Base-by-base conservation (phyloP, 2,888 invertebrate genomes). In the Eurytoma californica region DNA sequence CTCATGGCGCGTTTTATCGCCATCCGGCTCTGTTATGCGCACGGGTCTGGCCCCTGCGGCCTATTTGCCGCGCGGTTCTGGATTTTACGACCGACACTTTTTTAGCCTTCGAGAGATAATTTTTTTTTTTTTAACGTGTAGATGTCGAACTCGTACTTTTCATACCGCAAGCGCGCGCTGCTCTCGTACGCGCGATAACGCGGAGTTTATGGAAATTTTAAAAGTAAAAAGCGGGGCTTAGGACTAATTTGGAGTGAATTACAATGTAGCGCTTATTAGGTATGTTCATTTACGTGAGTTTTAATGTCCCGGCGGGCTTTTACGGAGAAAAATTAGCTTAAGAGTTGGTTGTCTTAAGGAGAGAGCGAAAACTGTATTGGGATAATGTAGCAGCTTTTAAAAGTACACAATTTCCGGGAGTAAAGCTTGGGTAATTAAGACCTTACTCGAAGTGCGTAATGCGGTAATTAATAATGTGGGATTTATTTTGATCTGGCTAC, bases 371-470 rank as follows among this genome's bases (percentile, higher is more conserved):
- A 39, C 39, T 39, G 39, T 39, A 9, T 30, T n/a, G 39, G 28
- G 28, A 30, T 61, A 61, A 61, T 61, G 61, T n/a, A 30, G 74
- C 30, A 30, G 74, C 74, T 74, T 57, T 67, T 67, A 67, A 74
- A 24, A 24, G 47, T 28, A 49, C 66, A 49, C 58, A 57, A 66
- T 67, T 58, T 16, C 13, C 18, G 13, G 2, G 16, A 65, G 74
- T 58, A 67, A 66, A 66, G 58, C 74, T 58, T 67, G 57, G 14
- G 74, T 74, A 66, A 65, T 73, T 73, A 65, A 67, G 39, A 51
- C 49, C 58, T 30, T 28, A 9, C 20, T 30, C 63, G 2, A 18
- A 47, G 39, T 63, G 61, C 53, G 12, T 55, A 57, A 65, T 65
- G 28, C 16, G 5, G 24, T 30, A 60, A 47, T 70, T 58, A 47